phyloP scores from a whole-genome alignment of 1,140 invertebrate genomes.

The Heliothis virescens region DNA sequence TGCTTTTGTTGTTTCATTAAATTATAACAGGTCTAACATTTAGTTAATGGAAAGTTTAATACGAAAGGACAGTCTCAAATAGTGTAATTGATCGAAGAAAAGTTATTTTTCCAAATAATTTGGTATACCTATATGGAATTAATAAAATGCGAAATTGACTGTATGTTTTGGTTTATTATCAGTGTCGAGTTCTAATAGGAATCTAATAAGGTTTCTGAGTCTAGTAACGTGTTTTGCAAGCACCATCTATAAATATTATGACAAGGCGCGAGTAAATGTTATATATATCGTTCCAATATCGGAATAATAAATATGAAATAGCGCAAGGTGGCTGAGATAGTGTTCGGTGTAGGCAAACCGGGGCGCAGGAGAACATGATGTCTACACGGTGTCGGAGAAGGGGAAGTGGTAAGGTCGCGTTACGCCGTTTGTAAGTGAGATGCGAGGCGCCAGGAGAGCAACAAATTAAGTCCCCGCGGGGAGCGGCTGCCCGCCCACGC shows the following conservation, averaged over 20 bases:
- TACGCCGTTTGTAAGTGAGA: slow-evolving; percentile 85
- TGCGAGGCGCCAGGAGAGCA: slow-evolving; percentile 85
- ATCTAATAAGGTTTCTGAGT: no score
- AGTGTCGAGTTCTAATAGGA: no score
- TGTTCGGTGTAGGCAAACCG: slow-evolving; percentile 43
- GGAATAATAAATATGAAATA: slow-evolving; percentile 33
- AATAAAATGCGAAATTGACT: no score
- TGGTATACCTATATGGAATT: no score
- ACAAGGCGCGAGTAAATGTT: neutral
- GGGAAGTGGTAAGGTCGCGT: slow-evolving; percentile 80
- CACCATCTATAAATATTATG: slow-evolving; percentile 7
- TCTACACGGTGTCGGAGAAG: slow-evolving; percentile 64
- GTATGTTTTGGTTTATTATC: no score
- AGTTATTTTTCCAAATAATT: no score
- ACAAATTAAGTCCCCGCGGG: slow-evolving; percentile 85
- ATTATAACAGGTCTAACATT: neutral
- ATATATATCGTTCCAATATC: slow-evolving; percentile 28
- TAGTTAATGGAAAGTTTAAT: neutral
- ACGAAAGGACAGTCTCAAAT: no score
- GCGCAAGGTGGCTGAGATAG: slow-evolving; percentile 22
- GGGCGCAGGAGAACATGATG: slow-evolving; percentile 64
- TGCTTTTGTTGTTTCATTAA: slow-evolving; percentile 9
- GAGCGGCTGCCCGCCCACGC: slow-evolving; percentile 68
- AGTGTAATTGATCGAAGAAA: no score
- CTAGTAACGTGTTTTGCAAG: neutral